A percentile compares a stretch with the other conserved stretches of the same genome.
Evolutionary conservation across 2,113 vertebrate species (phyloP).

Genomic region (Colinus virginianus): DNA sequence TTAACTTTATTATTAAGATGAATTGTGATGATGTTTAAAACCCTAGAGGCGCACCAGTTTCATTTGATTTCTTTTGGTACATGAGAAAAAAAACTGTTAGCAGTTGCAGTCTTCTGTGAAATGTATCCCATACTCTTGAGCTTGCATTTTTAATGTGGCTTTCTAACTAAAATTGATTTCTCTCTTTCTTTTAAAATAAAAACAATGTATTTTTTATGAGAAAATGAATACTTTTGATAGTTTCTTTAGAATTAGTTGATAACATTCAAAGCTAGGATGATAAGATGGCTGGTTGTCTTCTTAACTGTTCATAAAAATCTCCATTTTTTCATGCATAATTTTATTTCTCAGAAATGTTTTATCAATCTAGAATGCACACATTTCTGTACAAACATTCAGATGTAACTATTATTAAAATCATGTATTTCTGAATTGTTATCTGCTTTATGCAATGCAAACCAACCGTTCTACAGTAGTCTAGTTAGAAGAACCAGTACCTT

Average conservation of each 20-base stretch:
- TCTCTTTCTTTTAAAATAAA: constrained; percentile 71
- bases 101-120: constrained; percentile 73
- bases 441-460: not conserved
- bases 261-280: not conserved
- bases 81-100: constrained; percentile 56
- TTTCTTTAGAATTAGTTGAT: not conserved
- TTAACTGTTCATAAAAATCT: not conserved
- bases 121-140: constrained; percentile 59
- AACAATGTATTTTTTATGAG: constrained; percentile 67
- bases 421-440: not conserved
- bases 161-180: constrained; percentile 74
- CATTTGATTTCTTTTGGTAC: constrained; percentile 78
- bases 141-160: constrained; percentile 77
- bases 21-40: constrained; percentile 75
- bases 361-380: not conserved
- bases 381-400: not conserved
- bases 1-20: constrained; percentile 79
- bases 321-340: not conserved
- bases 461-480: not conserved
- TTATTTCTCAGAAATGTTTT: not conserved
- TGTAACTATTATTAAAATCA: not conserved
- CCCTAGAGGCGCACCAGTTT: constrained; percentile 66
- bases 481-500: not conserved
- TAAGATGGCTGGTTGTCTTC: not conserved
- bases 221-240: constrained; percentile 8